phyloP scores from a whole-genome alignment of 2,113 vertebrate species.

The Trematocara marginatum region DNA sequence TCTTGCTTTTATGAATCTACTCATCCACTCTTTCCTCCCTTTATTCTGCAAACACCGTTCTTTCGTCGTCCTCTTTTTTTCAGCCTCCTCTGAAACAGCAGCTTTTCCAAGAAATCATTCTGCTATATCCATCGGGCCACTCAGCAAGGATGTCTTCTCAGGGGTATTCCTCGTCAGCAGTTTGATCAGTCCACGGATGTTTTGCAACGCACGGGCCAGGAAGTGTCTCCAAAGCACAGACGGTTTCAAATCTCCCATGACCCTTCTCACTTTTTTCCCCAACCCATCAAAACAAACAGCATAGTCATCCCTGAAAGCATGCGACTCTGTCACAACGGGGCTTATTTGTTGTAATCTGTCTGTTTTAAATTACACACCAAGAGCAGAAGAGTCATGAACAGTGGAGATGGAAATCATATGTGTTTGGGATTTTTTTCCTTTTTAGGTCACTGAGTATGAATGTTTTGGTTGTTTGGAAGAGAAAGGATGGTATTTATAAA shows the following conservation, averaged over 20 bases:
- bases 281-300: slow-evolving; percentile 1
- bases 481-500: not conserved
- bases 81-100: slow-evolving; percentile 5
- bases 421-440: slow-evolving; percentile 4
- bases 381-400: not conserved
- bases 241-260: slow-evolving; percentile 19
- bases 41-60: not conserved
- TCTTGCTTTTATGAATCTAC: slow-evolving; percentile 9
- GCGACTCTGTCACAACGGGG: not conserved
- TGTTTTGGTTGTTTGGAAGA: slow-evolving; percentile 29
- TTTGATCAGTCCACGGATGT: not conserved
- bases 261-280: not conserved
- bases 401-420: slow-evolving; percentile 30
- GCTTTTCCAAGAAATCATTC: slow-evolving; percentile 60
- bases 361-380: slow-evolving; percentile 34
- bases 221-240: not conserved
- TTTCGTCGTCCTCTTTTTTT: not conserved
- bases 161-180: not conserved
- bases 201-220: not conserved
- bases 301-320: not conserved
- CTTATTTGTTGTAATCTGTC: not conserved
- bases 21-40: not conserved
- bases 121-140: slow-evolving; percentile 52
- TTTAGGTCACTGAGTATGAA: slow-evolving; percentile 26
- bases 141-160: not conserved